Evolutionary conservation across 2,113 vertebrate genomes (phyloP).

Genomic region (Syrmaticus mikado): DNA sequence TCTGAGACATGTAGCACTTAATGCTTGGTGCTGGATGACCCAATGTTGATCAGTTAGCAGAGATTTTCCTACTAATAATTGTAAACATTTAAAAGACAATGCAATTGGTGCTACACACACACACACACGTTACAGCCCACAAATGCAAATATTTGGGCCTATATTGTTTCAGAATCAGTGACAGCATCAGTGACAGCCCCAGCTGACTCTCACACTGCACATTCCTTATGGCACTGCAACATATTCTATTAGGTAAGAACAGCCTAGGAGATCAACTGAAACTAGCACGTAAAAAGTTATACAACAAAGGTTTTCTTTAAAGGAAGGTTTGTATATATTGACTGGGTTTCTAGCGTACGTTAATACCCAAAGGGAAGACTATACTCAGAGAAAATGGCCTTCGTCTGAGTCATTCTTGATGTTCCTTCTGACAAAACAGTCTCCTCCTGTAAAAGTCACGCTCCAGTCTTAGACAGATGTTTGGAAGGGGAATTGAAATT

Average conservation of each 20-base stretch:
- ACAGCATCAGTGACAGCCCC: conserved; percentile 39
- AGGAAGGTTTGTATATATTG: conserved; percentile 17
- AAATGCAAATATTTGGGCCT: conserved; percentile 26
- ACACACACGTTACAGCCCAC: conserved; percentile 29
- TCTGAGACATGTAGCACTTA: conserved; percentile 60
- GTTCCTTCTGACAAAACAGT: not conserved
- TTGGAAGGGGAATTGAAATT: conserved; percentile 29
- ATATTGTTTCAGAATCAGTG: conserved; percentile 8
- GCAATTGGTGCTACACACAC: conserved; percentile 79
- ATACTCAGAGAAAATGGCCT: conserved; percentile 25
- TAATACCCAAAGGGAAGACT: conserved; percentile 20
- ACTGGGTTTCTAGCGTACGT: conserved; percentile 14
- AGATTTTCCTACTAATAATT: conserved; percentile 45
- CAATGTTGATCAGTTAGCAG: conserved; percentile 25
- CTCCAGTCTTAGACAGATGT: conserved; percentile 25
- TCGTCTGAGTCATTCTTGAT: conserved; percentile 12
- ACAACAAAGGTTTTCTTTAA: not conserved
- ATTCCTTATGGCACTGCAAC: conserved; percentile 54
- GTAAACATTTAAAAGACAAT: conserved; percentile 64
- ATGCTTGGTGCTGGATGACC: conserved; percentile 57
- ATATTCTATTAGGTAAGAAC: conserved; percentile 6
- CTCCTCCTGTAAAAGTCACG: conserved; percentile 13
- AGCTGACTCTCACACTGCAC: conserved; percentile 61
- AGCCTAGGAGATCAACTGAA: conserved; percentile 61
- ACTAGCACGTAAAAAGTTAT: conserved; percentile 24